Evolutionary conservation across 2,113 vertebrate genomes (phyloP), one percentile per base, ranked within the genome.

Genomic region (Enhydra lutris): DNA sequence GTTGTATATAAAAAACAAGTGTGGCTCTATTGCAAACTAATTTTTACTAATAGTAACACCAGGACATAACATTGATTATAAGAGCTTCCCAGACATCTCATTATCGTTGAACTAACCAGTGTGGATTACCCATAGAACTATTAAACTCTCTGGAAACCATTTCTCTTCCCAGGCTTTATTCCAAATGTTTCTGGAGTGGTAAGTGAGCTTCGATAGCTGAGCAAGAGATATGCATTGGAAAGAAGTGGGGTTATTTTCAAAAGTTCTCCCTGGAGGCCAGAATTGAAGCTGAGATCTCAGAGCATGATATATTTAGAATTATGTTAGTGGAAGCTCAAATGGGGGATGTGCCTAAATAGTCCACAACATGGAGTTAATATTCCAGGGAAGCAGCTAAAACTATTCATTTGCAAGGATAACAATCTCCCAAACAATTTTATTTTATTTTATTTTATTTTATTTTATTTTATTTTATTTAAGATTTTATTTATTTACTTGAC

Each of bases 241-340:
- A 45, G 31, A 65, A 91, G 20, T 0, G 20, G 9, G 7, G 10
- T 3, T 82, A 34, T 87, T 94, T 82, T 69, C 24, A 45, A 89
- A 94, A 63, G 1, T 86, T 59, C 31, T 97, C 67, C n/a, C n/a
- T 69, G 13, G 42, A 92, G 74, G 55, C 7, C 7, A 84, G 2
- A 83, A 91, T 74, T 82, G 31, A 87, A 61, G 45, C 47, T 39
- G 24, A 94, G 24, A 34, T 92, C 29, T 80, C 61, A 90, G 63
- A 15, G 4, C 13, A 47, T 89, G 29, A 42, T 92, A 89, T 61
- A 63, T 61, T 91, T 34, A 6, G 39, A 94, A 55, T 88, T 42
- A 42, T 94, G 7, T 61, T 13, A 45, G 80, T 84, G 78, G 31
- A 94, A 97, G 84, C 6, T 76, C 14, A 96, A 94, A 94, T 59